A percentile compares a stretch with the other conserved stretches of the same genome.
phyloP scores from a whole-genome alignment of 2,888 invertebrate species.

The Caenorhabditis drosophilae region DNA sequence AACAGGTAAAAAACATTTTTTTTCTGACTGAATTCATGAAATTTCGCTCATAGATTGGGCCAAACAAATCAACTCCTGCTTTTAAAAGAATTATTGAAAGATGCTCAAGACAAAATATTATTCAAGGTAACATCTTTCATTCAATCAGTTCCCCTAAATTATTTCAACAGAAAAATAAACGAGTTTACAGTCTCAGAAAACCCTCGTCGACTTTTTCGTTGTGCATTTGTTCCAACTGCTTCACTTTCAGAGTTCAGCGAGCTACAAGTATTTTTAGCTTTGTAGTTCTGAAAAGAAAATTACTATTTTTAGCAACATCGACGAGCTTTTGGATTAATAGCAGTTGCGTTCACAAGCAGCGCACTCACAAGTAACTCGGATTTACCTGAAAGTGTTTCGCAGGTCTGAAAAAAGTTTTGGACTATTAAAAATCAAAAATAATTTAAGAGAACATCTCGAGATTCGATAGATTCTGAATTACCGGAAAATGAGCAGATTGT shows the following conservation, averaged over 20 bases:
- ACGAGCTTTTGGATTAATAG: constrained; percentile 61
- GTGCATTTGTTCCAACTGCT: constrained; percentile 54
- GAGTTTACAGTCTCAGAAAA: constrained; percentile 57
- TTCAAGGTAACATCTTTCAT: constrained; percentile 29
- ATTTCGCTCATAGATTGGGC: constrained; percentile 26
- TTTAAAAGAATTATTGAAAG: constrained; percentile 53
- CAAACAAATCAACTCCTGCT: constrained; percentile 32
- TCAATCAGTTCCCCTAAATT: neutral
- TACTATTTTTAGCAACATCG: constrained; percentile 54
- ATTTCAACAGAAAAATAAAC: neutral
- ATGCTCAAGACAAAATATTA: constrained; percentile 43
- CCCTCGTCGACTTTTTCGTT: constrained; percentile 55
- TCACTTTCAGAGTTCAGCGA: constrained; percentile 59
- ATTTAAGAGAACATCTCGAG: constrained; percentile 13
- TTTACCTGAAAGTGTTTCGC: no score
- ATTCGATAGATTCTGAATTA: constrained; percentile 18
- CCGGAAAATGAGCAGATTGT: constrained; percentile 25
- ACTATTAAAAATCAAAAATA: constrained; percentile 1
- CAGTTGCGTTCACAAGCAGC: constrained; percentile 49
- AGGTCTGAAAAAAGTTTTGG: no score
- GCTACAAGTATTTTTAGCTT: constrained; percentile 49
- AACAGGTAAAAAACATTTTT: constrained; percentile 21
- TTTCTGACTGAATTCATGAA: neutral
- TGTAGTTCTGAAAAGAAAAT: neutral
- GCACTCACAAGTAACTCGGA: no score